Evolutionary conservation across 2,888 invertebrate species (phyloP).

Genomic region (Caradrina clavipalpis): DNA sequence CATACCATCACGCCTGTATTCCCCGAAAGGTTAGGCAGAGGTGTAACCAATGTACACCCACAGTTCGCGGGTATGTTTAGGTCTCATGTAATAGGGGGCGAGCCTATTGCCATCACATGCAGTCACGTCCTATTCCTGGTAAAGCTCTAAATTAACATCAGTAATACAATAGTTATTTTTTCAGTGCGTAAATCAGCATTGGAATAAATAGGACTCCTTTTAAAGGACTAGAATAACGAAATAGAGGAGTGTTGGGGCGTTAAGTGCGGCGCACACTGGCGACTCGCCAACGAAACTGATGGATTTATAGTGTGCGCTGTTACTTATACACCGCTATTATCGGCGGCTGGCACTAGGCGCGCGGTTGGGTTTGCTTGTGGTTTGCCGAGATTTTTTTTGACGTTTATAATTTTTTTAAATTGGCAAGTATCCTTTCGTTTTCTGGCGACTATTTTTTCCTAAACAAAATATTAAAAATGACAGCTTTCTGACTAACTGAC

Average conservation of each 20-base stretch:
- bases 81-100: no score
- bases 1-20: no score
- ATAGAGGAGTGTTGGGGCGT: conserved; percentile 63
- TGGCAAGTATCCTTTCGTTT: neutral
- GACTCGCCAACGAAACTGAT: conserved; percentile 72
- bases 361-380: conserved; percentile 31
- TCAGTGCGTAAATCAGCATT: conserved; percentile 53
- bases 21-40: no score
- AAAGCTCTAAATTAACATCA: conserved; percentile 19
- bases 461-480: no score
- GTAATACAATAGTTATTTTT: conserved; percentile 37
- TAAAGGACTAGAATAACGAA: conserved; percentile 54
- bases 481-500: no score
- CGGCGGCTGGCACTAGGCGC: conserved; percentile 43
- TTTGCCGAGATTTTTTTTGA: neutral
- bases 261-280: conserved; percentile 74
- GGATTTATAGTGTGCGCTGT: conserved; percentile 78
- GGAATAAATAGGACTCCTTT: conserved; percentile 58
- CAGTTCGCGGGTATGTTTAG: no score
- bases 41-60: no score
- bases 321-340: conserved; percentile 72
- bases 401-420: neutral
- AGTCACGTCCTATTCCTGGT: neutral
- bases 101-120: no score
- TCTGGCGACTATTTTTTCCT: no score